A percentile compares a stretch with the other conserved stretches of the same genome.
Conservation (phyloP, 2,113 vertebrate genomes). For the Xyrauchen texanus region DNA sequence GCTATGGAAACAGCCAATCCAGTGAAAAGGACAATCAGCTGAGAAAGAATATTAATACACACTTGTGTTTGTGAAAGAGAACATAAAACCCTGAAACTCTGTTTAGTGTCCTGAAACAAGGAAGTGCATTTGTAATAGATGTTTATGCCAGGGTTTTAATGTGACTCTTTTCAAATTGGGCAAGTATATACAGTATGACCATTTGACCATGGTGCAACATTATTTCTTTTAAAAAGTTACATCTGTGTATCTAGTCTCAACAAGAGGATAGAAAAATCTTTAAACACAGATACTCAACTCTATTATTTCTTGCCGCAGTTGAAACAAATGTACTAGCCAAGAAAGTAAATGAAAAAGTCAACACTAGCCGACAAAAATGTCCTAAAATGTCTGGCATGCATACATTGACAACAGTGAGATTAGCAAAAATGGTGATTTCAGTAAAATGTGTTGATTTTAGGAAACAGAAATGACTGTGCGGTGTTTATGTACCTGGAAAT, state of each 20-base stretch:
- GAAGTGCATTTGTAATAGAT: constrained; percentile 27
- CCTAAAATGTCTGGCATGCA: too few relatives aligned
- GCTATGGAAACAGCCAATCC: constrained; percentile 56
- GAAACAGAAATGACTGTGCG: too few relatives aligned
- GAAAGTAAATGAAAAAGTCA: too few relatives aligned
- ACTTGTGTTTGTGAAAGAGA: constrained; percentile 25
- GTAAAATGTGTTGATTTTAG: too few relatives aligned
- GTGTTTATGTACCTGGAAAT: too few relatives aligned
- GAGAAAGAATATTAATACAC: not conserved
- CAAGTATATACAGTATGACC: constrained; percentile 10
- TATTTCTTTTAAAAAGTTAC: constrained; percentile 32
- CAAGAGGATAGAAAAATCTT: constrained; percentile 13
- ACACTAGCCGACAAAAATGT: too few relatives aligned
- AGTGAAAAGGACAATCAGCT: constrained; percentile 12
- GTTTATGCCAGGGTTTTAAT: constrained; percentile 42
- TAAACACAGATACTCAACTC: constrained; percentile 9
- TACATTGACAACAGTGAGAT: too few relatives aligned
- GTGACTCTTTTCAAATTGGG: constrained; percentile 36
- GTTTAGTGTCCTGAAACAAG: constrained; percentile 27
- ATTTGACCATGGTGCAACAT: constrained; percentile 19
- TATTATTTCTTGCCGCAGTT: not conserved
- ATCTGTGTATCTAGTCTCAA: not conserved
- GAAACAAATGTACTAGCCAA: not conserved
- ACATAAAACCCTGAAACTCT: constrained; percentile 9
- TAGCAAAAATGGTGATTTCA: too few relatives aligned